phyloP scores from a whole-genome alignment of 37 sponge, comb jelly and placozoan species.

The Dysidea cf. avara region DNA sequence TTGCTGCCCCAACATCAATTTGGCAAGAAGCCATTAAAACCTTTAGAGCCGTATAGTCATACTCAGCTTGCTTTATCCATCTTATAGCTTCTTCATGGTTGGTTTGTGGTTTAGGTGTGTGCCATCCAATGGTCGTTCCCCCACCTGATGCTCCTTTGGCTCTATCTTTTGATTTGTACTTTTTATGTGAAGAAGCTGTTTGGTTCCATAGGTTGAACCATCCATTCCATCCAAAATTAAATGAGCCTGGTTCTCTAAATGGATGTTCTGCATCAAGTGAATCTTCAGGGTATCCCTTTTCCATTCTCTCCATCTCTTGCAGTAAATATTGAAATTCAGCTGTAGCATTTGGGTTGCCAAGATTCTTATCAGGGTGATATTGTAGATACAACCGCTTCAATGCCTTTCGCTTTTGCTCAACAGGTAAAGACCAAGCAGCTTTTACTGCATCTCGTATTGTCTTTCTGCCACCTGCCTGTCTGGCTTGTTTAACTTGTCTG shows the following conservation, averaged over 20 bases:
- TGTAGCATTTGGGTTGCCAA: slow-evolving; percentile 52
- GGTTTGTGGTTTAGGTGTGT: slow-evolving; percentile 2
- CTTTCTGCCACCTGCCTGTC: background rate
- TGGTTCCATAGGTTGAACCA: too few relatives aligned
- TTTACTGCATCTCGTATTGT: slow-evolving; percentile 16
- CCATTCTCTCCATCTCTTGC: too few relatives aligned
- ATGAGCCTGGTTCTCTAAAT: background rate
- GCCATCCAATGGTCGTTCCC: too few relatives aligned
- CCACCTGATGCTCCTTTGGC: too few relatives aligned
- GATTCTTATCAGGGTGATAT: too few relatives aligned
- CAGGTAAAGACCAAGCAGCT: slow-evolving; percentile 38
- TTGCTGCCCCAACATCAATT: too few relatives aligned
- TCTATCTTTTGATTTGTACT: too few relatives aligned
- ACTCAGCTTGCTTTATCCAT: slow-evolving; percentile 56
- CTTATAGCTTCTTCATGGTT: slow-evolving; percentile 31
- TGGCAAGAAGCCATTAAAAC: slow-evolving; percentile 10
- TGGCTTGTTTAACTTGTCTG: background rate
- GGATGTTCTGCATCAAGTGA: slow-evolving; percentile 18
- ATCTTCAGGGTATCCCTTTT: too few relatives aligned
- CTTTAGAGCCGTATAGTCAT: too few relatives aligned
- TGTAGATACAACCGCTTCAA: slow-evolving; percentile 40
- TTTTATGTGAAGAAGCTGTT: too few relatives aligned
- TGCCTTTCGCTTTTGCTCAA: slow-evolving; percentile 18
- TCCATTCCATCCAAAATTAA: too few relatives aligned
- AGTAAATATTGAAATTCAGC: slow-evolving; percentile 44